Percentiles rank a stretch among this genome's conserved stretches.
Conservation (phyloP, 2,888 invertebrate genomes). For the Camponotus fellah region DNA sequence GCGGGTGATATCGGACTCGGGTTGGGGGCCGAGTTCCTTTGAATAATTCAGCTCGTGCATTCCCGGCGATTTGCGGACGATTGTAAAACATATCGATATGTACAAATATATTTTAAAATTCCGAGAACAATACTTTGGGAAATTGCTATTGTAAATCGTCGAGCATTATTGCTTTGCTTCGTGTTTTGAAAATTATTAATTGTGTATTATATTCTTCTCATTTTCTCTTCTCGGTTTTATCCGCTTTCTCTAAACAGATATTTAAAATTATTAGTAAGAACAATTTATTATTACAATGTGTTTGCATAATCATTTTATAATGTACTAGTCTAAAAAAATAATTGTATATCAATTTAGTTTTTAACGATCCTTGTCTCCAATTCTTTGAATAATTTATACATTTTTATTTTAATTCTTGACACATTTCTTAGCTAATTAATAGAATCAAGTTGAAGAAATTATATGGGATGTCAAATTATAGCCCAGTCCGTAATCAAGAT, state of each 20-base stretch:
- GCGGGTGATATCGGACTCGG: conserved; percentile 72
- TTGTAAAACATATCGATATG: conserved; percentile 64
- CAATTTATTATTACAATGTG: background rate
- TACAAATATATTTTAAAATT: conserved; percentile 56
- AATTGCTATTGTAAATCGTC: conserved; percentile 24
- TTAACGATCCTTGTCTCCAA: background rate
- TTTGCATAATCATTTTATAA: background rate
- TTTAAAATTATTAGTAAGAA: background rate
- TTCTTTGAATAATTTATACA: background rate
- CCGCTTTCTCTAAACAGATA: background rate
- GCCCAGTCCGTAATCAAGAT: conserved; percentile 45
- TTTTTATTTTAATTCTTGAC: conserved; percentile 18
- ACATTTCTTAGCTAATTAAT: background rate
- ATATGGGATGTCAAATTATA: conserved; percentile 13
- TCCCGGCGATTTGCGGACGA: conserved; percentile 72
- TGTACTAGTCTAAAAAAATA: background rate
- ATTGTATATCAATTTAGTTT: background rate
- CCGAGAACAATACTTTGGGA: background rate
- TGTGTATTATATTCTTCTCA: background rate
- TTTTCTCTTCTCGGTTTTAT: background rate
- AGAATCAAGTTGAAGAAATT: conserved; percentile 21
- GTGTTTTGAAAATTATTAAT: conserved; percentile 1
- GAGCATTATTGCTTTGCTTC: conserved; percentile 2
- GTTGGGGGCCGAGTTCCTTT: conserved; percentile 46
- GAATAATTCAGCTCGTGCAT: conserved; percentile 73